phyloP scores from a whole-genome alignment of 2,113 vertebrate species.

The Stomatorhinus ivindoensis region DNA sequence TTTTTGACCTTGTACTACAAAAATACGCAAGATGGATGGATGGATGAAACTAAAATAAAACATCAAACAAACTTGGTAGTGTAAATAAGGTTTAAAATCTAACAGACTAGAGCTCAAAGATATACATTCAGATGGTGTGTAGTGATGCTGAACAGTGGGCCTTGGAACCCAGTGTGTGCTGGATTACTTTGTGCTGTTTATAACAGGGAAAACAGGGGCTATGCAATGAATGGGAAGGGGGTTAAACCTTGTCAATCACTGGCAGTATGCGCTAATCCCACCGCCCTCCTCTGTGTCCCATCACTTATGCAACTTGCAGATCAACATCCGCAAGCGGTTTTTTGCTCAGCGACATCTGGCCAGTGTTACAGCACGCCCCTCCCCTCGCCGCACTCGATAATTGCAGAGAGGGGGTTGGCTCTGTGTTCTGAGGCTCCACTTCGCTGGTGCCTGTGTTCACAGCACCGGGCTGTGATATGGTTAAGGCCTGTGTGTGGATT shows the following conservation, averaged over 20 bases:
- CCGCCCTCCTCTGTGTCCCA: background rate
- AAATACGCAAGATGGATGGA: background rate
- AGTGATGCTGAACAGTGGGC: background rate
- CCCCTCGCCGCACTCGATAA: background rate
- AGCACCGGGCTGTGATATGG: background rate
- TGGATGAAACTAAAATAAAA: background rate
- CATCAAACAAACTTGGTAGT: background rate
- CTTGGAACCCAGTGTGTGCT: background rate
- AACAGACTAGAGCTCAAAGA: background rate
- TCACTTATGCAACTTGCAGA: background rate
- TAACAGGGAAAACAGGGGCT: background rate
- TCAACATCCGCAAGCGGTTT: background rate
- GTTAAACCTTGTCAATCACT: background rate
- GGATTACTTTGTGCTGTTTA: background rate
- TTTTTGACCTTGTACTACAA: background rate
- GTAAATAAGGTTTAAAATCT: background rate
- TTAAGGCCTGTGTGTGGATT: slow-evolving; percentile 5
- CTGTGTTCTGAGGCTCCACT: background rate
- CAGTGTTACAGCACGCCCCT: background rate
- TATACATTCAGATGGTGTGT: background rate
- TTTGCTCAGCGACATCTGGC: background rate
- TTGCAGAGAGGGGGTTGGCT: background rate
- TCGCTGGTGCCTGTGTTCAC: background rate
- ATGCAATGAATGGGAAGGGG: background rate
- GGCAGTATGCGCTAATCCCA: background rate